Evolutionary conservation across 2,888 invertebrate species (phyloP).

Genomic region (Sphecodes monilicornis): DNA sequence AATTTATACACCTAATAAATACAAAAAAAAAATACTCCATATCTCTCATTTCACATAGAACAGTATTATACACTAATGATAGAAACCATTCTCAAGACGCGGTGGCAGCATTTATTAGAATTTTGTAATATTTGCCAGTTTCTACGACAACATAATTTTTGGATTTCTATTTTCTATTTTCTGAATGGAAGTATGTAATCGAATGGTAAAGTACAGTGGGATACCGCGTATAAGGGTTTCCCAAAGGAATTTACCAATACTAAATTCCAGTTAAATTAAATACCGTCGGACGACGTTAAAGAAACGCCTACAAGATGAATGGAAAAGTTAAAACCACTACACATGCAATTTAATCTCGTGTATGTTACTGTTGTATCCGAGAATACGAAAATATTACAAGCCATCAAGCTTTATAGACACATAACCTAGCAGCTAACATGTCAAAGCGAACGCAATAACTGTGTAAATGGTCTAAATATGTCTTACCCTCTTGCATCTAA

Average conservation of each 20-base stretch:
- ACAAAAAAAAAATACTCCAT: too few relatives aligned
- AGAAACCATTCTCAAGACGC: too few relatives aligned
- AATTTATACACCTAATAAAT: too few relatives aligned
- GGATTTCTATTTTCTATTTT: not conserved
- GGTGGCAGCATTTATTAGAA: too few relatives aligned
- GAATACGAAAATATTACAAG: not conserved
- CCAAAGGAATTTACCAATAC: not conserved
- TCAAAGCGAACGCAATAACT: not conserved
- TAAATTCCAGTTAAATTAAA: slow-evolving; percentile 5
- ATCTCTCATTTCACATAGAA: too few relatives aligned
- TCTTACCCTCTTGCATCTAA: not conserved
- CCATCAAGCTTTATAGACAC: not conserved
- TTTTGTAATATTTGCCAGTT: too few relatives aligned
- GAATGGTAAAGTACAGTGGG: not conserved
- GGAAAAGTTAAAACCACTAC: not conserved
- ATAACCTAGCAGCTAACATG: not conserved
- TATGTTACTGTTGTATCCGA: not conserved
- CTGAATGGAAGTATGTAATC: not conserved
- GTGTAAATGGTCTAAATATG: not conserved
- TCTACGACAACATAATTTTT: too few relatives aligned
- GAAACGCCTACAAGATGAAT: not conserved
- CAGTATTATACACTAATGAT: too few relatives aligned
- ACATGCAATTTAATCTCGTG: not conserved
- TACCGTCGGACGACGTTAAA: not conserved
- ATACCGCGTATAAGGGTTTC: not conserved